phyloP scores from a whole-genome alignment of 2,888 invertebrate genomes.

The Thymelicus sylvestris region DNA sequence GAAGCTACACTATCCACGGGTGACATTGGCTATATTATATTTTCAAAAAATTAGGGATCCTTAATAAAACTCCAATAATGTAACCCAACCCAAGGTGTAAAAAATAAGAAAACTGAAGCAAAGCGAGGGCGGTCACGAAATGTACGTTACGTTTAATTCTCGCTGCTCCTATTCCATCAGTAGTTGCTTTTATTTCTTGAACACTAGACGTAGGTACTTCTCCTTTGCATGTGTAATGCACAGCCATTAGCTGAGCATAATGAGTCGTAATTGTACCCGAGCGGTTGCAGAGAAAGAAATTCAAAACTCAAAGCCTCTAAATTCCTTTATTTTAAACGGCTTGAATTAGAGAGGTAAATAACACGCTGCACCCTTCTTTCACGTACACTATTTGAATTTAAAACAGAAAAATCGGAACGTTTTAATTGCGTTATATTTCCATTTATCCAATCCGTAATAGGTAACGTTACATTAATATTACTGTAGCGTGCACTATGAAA shows the following conservation, averaged over 20 bases:
- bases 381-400: neutral
- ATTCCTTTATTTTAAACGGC: conserved; percentile 13
- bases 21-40: too few relatives aligned
- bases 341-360: conserved; percentile 2
- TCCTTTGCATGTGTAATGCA: conserved; percentile 31
- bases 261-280: conserved; percentile 30
- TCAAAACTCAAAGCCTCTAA: conserved; percentile 17
- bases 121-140: too few relatives aligned
- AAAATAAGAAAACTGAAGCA: too few relatives aligned
- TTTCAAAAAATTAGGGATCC: too few relatives aligned
- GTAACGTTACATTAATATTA: too few relatives aligned
- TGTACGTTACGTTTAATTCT: too few relatives aligned
- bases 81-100: too few relatives aligned
- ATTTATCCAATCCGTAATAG: too few relatives aligned
- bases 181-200: conserved; percentile 4
- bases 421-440: too few relatives aligned
- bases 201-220: conserved; percentile 2
- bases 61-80: too few relatives aligned
- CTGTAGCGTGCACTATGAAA: too few relatives aligned
- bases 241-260: conserved; percentile 23
- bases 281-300: conserved; percentile 19
- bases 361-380: neutral
- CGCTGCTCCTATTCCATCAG: neutral
- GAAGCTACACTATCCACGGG: too few relatives aligned
- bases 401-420: neutral